Evolutionary conservation across 2,888 invertebrate genomes (phyloP).

Genomic region (Sinodicranocentrus sp.): DNA sequence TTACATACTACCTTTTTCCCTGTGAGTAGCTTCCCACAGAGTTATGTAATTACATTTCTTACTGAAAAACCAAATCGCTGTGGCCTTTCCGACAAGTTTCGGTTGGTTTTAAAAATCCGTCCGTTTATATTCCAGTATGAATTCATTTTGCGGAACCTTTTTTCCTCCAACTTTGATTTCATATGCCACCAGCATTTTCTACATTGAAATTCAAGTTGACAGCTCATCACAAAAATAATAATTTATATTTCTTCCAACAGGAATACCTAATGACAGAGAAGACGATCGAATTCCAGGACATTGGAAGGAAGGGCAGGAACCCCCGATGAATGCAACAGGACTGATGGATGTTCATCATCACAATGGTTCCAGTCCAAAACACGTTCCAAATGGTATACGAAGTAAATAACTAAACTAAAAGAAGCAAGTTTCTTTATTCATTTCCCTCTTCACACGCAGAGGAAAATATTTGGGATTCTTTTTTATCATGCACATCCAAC

Average conservation of each 20-base stretch:
- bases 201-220: too few species aligned
- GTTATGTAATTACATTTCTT: constrained; percentile 51
- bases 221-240: too few species aligned
- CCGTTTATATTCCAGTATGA: too few species aligned
- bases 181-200: too few species aligned
- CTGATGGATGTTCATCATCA: constrained; percentile 76
- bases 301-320: constrained; percentile 78
- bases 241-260: constrained; percentile 9
- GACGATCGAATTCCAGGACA: constrained; percentile 62
- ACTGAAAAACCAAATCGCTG: constrained; percentile 33
- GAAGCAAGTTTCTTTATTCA: too few species aligned
- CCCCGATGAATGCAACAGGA: constrained; percentile 66
- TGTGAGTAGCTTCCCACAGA: constrained; percentile 40
- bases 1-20: background rate
- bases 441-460: too few species aligned
- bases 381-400: constrained; percentile 76
- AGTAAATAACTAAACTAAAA: background rate
- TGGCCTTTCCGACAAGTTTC: constrained; percentile 41
- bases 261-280: constrained; percentile 51
- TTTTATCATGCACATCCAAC: too few species aligned
- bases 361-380: constrained; percentile 78
- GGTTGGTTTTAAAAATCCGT: too few species aligned
- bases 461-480: too few species aligned
- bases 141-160: too few species aligned
- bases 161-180: too few species aligned